Evolutionary conservation across 2,888 invertebrate genomes (phyloP), one percentile per base, ranked within the genome.

Genomic region (Cecidostiba fungosa): DNA sequence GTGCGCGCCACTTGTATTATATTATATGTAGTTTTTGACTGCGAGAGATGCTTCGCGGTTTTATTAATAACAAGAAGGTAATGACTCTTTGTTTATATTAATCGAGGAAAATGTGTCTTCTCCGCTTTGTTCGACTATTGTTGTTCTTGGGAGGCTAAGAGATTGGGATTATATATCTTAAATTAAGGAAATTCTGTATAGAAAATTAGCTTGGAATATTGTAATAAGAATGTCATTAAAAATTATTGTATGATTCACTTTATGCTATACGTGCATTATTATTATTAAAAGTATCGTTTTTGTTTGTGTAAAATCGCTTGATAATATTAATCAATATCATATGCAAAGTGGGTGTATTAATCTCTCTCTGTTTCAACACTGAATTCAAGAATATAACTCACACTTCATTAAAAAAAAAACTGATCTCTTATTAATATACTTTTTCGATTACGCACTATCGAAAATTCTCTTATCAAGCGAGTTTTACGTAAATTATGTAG

Each of bases 401-500:
- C n/a, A 10, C 8, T 12, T 2, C 23, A 12, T 12, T 29, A 26
- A 14, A 66, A 14, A 66, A 3, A 66, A 26, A 12, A 29, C 0
- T 14, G 14, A 66, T 26, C 66, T n/a, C 26, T n/a, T 29, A 26
- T 26, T 66, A 16, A 66, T 12, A 66, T 62, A 26, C 29, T 23
- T 12, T 29, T 66, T 26, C 29, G 54, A 66, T 66, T 66, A 66
- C 66, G 66, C 66, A 66, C 14, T 66, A 19, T 39, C 72, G 32
- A 39, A 39, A 39, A 32, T 72, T 14, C 72, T 23, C 29, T 29
- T 66, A 59, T 59, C 59, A 6, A 59, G 10, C 19, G 36, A 4
- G 19, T 36, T n/a, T 73, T 73, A 73, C 23, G 23, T 66, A 66
- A 66, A 66, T 66, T 66, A 66, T 66, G 26, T 14, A 66, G 29